These are phyloP conservation scores for Agriopis leucophaearia DNA, from an alignment of 2,888 invertebrate species.

Conservation along the genomic window DNA sequence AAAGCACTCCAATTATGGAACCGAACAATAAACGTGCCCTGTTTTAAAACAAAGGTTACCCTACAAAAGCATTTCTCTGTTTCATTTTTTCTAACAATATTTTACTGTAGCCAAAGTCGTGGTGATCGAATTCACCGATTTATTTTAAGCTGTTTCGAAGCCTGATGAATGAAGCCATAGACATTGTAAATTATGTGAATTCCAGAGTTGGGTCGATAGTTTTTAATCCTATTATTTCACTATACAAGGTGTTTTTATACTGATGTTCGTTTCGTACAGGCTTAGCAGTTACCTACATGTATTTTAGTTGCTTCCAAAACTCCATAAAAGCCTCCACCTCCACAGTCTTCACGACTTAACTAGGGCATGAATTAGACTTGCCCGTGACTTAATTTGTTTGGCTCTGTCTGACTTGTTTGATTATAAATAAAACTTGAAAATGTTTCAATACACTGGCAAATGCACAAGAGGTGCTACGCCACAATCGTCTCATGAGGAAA, in stretches of 20 bases:
- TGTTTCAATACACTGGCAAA: too few relatives aligned
- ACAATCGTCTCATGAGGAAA: too few relatives aligned
- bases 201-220: slow-evolving; percentile 39
- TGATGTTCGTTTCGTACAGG: background rate
- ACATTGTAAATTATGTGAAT: slow-evolving; percentile 61
- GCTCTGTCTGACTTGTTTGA: too few relatives aligned
- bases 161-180: slow-evolving; percentile 65
- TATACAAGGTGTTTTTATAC: background rate
- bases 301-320: too few relatives aligned
- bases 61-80: slow-evolving; percentile 32
- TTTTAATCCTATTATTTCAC: slow-evolving; percentile 41
- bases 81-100: slow-evolving; percentile 35
- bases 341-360: too few relatives aligned
- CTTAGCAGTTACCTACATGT: background rate
- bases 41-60: slow-evolving; percentile 30
- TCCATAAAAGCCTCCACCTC: too few relatives aligned
- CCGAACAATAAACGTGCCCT: slow-evolving; percentile 14
- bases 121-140: slow-evolving; percentile 57
- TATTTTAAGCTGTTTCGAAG: slow-evolving; percentile 55
- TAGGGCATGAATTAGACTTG: too few relatives aligned
- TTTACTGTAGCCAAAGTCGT: slow-evolving; percentile 43
- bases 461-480: too few relatives aligned
- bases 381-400: too few relatives aligned
- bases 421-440: too few relatives aligned
- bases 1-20: background rate